Evolutionary conservation across 2,888 invertebrate genomes (phyloP).

Genomic region (Orchestes rusci): DNA sequence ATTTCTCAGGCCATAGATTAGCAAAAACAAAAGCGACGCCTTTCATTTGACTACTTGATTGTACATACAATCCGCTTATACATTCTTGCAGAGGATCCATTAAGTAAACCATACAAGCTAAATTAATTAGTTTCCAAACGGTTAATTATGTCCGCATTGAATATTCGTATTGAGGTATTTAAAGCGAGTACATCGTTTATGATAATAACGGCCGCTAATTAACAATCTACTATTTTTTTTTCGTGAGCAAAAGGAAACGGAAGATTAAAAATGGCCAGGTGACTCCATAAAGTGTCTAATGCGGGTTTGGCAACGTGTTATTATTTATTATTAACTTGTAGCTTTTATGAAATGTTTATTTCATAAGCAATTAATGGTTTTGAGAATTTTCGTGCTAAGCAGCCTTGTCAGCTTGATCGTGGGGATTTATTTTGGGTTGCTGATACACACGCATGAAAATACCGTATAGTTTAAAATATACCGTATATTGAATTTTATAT

Average conservation of each 20-base stretch:
- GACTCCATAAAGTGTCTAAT: constrained; percentile 33
- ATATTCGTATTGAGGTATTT: constrained; percentile 25
- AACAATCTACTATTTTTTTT: constrained; percentile 28
- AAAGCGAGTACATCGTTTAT: constrained; percentile 24
- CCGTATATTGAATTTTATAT: no score
- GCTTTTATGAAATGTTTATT: constrained; percentile 33
- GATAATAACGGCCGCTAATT: constrained; percentile 28
- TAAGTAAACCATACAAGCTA: constrained; percentile 17
- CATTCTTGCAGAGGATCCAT: constrained; percentile 19
- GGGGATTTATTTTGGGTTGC: no score
- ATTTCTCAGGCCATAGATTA: no score
- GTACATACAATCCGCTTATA: no score
- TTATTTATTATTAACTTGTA: constrained; percentile 37
- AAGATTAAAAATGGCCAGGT: constrained; percentile 32
- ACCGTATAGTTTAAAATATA: no score
- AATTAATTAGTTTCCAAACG: constrained; percentile 23
- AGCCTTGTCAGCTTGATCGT: no score
- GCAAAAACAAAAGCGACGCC: no score
- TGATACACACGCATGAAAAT: no score
- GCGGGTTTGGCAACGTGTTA: constrained; percentile 35
- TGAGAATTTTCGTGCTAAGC: constrained; percentile 4
- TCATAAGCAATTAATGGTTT: constrained; percentile 27
- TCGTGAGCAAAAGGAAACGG: constrained; percentile 28
- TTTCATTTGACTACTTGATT: no score
- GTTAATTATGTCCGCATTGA: constrained; percentile 24